These are phyloP conservation scores for Phymastichus coffea DNA, from an alignment of 1,140 invertebrate genomes.

Conservation along the genomic window DNA sequence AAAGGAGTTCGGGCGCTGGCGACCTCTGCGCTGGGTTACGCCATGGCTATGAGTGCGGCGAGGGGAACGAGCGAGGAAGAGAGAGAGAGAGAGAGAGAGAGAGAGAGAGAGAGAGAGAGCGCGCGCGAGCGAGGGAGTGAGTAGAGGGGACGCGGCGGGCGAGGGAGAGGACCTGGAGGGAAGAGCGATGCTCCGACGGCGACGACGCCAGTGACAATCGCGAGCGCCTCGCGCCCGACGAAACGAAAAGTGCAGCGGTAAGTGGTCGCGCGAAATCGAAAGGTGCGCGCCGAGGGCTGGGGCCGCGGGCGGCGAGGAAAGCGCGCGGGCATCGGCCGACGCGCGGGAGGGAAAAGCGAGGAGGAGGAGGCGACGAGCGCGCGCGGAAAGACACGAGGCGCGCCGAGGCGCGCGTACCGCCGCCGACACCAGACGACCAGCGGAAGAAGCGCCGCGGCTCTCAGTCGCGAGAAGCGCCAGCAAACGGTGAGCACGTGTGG, in stretches of 20 bases:
- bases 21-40: conserved; percentile 36
- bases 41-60: neutral
- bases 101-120: neutral
- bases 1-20: no score
- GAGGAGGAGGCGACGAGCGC: conserved; percentile 11
- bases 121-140: neutral
- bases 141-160: neutral
- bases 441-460: no score
- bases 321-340: conserved; percentile 19
- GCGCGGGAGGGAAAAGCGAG: conserved; percentile 29
- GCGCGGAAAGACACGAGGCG: conserved; percentile 11
- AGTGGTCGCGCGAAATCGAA: no score
- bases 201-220: no score
- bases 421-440: neutral
- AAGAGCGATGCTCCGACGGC: neutral
- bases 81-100: neutral
- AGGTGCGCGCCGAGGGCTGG: no score
- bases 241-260: no score
- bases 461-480: no score
- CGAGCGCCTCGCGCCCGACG: no score
- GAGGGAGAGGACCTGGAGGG: neutral
- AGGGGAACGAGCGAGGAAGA: neutral
- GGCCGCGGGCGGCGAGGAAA: no score
- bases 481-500: no score
- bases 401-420: neutral